Evolutionary conservation across 2,888 invertebrate species (phyloP).

Genomic region (Sesia apiformis): DNA sequence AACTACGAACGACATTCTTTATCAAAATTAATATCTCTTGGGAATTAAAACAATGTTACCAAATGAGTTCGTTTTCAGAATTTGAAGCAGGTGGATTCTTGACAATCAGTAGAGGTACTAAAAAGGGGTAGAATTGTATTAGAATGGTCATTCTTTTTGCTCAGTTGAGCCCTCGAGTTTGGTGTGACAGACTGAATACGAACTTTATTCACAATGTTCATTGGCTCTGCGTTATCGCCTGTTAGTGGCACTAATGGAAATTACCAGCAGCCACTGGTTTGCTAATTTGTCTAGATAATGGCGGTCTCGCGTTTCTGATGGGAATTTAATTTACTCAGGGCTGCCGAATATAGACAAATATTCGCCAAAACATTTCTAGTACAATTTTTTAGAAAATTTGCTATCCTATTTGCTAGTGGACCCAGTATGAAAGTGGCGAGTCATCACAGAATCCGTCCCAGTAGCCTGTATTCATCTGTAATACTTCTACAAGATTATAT

Average conservation of each 20-base stretch:
- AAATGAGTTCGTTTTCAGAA: not conserved
- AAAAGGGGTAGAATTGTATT: not conserved
- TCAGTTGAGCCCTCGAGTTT: slow-evolving; percentile 10
- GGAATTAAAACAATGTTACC: not conserved
- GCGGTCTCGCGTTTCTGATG: slow-evolving; percentile 6
- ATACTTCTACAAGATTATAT: no score
- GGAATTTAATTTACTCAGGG: not conserved
- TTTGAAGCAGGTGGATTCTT: not conserved
- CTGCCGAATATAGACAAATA: no score
- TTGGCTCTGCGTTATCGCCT: slow-evolving; percentile 8
- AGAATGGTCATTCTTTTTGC: not conserved
- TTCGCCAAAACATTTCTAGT: no score
- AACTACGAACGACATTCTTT: not conserved
- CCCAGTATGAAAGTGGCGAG: no score
- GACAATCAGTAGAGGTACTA: not conserved
- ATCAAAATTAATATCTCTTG: not conserved
- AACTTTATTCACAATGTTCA: slow-evolving; percentile 3
- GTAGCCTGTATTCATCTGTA: no score
- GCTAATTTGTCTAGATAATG: slow-evolving; percentile 11
- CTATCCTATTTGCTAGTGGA: no score
- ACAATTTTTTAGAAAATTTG: no score
- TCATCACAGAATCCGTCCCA: no score
- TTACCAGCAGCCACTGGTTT: slow-evolving; percentile 15
- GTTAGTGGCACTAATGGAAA: slow-evolving; percentile 29
- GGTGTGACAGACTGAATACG: slow-evolving; percentile 17